These are phyloP conservation scores for Trichogramma evanescens DNA, from an alignment of 2,888 invertebrate genomes.

Conservation along the genomic window DNA sequence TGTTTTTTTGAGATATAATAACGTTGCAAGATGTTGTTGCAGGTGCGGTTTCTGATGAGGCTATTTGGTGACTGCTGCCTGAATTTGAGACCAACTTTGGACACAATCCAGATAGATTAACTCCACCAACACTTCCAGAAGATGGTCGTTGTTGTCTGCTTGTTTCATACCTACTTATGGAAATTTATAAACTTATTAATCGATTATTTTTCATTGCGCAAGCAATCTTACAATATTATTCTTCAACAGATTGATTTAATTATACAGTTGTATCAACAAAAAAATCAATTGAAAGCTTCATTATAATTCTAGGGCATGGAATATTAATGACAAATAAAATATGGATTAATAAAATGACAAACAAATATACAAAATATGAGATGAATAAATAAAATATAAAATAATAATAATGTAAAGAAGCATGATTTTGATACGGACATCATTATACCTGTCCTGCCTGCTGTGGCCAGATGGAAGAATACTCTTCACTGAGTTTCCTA, in stretches of 20 bases:
- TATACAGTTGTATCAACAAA: no score
- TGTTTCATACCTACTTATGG: constrained; percentile 42
- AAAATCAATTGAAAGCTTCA: no score
- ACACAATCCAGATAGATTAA: constrained; percentile 42
- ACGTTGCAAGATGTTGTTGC: constrained; percentile 33
- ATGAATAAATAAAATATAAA: not conserved
- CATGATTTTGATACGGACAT: constrained; percentile 48
- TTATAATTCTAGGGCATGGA: not conserved
- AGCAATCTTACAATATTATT: constrained; percentile 1
- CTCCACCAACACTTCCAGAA: constrained; percentile 39
- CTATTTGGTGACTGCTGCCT: constrained; percentile 42
- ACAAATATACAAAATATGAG: not conserved
- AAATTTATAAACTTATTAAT: not conserved
- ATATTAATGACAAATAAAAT: not conserved
- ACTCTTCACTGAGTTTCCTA: constrained; percentile 47
- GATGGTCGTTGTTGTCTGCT: constrained; percentile 44
- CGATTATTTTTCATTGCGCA: not conserved
- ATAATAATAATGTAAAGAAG: constrained; percentile 37
- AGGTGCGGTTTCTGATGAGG: constrained; percentile 40
- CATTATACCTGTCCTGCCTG: constrained; percentile 48
- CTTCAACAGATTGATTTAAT: not conserved
- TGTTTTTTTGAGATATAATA: constrained; percentile 37
- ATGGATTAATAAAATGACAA: not conserved
- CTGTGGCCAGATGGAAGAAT: constrained; percentile 46
- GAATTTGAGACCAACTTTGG: constrained; percentile 42